Base-by-base conservation (phyloP, 2,113 vertebrate genomes). In the Theristicus caerulescens region DNA sequence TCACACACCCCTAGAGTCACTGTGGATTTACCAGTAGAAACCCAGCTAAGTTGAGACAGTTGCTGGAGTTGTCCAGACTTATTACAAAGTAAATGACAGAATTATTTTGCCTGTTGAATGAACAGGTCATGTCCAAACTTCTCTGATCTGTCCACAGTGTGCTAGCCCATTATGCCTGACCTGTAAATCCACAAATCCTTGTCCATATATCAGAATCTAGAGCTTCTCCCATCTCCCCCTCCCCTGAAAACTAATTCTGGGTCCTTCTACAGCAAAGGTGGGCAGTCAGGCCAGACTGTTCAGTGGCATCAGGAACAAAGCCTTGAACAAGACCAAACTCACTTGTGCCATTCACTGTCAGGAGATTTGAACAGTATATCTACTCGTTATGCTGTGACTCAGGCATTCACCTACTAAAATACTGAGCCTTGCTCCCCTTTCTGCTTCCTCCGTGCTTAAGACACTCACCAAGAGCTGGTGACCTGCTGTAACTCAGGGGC, bases 331-430 rank as follows among this genome's bases (percentile, higher is more conserved):
- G 58, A 61, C 47, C n/a, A 67, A 55, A 49, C 9, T 61, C 65
- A 42, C 26, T 66, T 49, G 16, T 19, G 34, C 42, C 71, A 58
- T 32, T 87, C 42, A 59, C 25, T 51, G 78, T n/a, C 59, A 76
- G 51, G 46, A 70, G 36, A 51, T 46, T 10, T 67, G 52, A 92
- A 44, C 1, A 3, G 51, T 64, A 8, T n/a, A 67, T 82, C 90
- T 76, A 42, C 15, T 76, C 1, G 0, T 72, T 51, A 27, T 0
- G 0, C 27, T 82, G 34, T 65, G 57, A 61, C 52, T 88, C 49
- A 34, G 44, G 15, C 27, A 85, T 40, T 64, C 40, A 36, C 36
- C 46, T 57, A 26, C n/a, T 47, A 57, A 83, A 90, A 76, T 49
- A 57, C 5, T 19, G 24, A 70, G 12, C 40, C 11, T 77, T 1